phyloP scores from a whole-genome alignment of 1,140 invertebrate genomes.

The Drosophila quadrilineata region DNA sequence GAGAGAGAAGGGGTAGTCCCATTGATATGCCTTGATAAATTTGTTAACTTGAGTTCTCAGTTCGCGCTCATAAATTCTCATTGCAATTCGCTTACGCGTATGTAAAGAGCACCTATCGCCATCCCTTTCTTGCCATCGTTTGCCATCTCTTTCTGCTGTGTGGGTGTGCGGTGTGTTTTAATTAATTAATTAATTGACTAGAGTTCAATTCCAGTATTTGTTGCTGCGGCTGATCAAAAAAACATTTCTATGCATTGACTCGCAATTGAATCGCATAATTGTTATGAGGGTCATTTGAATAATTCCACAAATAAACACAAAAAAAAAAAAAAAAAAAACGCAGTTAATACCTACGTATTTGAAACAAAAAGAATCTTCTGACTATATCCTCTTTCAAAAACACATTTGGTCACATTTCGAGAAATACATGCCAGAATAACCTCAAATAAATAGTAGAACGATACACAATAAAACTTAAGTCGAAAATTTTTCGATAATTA shows the following conservation, averaged over 20 bases:
- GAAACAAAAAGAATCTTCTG: too few species aligned
- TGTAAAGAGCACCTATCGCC: slow-evolving; percentile 48
- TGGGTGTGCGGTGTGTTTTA: slow-evolving; percentile 47
- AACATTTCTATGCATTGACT: slow-evolving; percentile 28
- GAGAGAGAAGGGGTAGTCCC: slow-evolving; percentile 11
- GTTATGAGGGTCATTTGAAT: slow-evolving; percentile 76
- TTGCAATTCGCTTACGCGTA: slow-evolving; percentile 61
- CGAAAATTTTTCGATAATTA: too few species aligned
- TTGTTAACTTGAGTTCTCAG: slow-evolving; percentile 37
- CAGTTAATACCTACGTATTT: too few species aligned
- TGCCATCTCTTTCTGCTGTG: background rate
- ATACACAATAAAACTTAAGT: too few species aligned
- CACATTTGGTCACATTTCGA: too few species aligned
- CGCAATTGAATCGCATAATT: slow-evolving; percentile 70
- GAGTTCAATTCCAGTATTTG: slow-evolving; percentile 31
- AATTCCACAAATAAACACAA: slow-evolving; percentile 9
- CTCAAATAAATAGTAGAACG: too few species aligned
- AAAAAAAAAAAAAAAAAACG: background rate
- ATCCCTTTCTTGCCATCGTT: background rate
- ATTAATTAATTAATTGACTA: slow-evolving; percentile 76
- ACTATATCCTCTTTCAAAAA: too few species aligned
- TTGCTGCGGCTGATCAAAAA: slow-evolving; percentile 2
- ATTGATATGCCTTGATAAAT: slow-evolving; percentile 75
- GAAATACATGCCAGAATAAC: too few species aligned
- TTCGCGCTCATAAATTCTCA: slow-evolving; percentile 65